A percentile compares a stretch with the other conserved stretches of the same genome.
Conservation (phyloP, 2,797 vertebrate species). For the Morelia viridis region DNA sequence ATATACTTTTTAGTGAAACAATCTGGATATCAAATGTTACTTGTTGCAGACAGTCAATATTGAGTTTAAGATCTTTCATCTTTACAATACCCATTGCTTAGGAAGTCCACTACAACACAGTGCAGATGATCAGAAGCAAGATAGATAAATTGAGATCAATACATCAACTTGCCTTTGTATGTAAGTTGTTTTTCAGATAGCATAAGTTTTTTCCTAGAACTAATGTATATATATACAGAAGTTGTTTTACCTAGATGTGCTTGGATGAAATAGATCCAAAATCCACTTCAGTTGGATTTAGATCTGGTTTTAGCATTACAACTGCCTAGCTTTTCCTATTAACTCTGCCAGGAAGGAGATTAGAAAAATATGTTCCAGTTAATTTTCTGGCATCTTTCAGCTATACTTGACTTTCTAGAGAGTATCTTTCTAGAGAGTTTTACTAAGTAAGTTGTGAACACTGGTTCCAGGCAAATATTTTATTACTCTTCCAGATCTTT, state of each 20-base stretch:
- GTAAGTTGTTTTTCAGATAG: neutral
- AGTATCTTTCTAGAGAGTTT: neutral
- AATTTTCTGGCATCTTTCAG: neutral
- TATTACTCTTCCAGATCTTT: neutral
- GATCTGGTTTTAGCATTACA: neutral
- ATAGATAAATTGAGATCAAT: neutral
- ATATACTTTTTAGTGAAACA: neutral
- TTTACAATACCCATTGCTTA: neutral
- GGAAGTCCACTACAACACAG: neutral
- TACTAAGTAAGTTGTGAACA: neutral
- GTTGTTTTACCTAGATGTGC: neutral
- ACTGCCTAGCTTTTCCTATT: neutral
- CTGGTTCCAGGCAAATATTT: neutral
- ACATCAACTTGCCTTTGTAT: neutral
- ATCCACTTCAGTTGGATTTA: neutral
- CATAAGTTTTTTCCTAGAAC: neutral
- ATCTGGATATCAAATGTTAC: neutral
- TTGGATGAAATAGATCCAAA: neutral
- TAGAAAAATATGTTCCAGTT: neutral
- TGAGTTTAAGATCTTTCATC: neutral
- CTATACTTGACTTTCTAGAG: neutral
- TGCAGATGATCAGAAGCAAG: neutral
- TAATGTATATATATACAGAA: neutral
- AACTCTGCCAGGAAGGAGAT: neutral
- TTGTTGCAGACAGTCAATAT: neutral